Evolutionary conservation across 1,140 invertebrate genomes (phyloP).

Genomic region (Ceratosolen fusciceps): DNA sequence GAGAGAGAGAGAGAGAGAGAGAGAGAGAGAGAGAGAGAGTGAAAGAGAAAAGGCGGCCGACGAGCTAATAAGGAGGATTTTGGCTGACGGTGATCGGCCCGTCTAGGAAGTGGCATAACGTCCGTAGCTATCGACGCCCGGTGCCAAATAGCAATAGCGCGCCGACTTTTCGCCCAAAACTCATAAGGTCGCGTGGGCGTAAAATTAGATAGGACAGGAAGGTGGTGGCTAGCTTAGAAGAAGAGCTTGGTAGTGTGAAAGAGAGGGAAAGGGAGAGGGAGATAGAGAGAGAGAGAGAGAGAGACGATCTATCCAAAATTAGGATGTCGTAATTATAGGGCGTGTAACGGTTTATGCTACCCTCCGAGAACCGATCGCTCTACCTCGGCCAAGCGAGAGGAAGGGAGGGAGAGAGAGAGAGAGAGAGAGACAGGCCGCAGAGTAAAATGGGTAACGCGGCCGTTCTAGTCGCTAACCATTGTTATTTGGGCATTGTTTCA

Average conservation of each 20-base stretch:
- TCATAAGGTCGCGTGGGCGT: conserved; percentile 49
- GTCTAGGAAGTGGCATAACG: not conserved
- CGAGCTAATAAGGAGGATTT: not conserved
- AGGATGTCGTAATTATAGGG: conserved; percentile 58
- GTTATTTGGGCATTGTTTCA: too few relatives aligned
- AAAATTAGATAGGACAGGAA: conserved; percentile 34
- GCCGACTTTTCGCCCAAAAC: conserved; percentile 48
- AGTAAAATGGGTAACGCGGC: conserved; percentile 40
- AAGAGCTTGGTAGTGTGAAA: not conserved
- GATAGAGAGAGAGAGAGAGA: not conserved
- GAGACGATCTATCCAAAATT: conserved; percentile 53
- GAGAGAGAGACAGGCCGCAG: conserved; percentile 10
- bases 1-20: too few relatives aligned
- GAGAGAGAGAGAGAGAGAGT: too few relatives aligned
- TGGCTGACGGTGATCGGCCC: not conserved
- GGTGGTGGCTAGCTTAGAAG: not conserved
- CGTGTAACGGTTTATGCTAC: conserved; percentile 55
- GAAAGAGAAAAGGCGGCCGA: not conserved
- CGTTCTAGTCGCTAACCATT: conserved; percentile 6
- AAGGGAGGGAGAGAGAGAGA: too few relatives aligned
- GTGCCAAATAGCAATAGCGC: conserved; percentile 49
- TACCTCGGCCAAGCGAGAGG: not conserved
- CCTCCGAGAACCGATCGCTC: conserved; percentile 51
- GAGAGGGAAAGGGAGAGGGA: not conserved
- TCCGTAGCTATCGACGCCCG: not conserved